Percentiles rank a stretch among this genome's conserved stretches.
phyloP scores from a whole-genome alignment of 2,888 invertebrate genomes.

The Villa cingulata region DNA sequence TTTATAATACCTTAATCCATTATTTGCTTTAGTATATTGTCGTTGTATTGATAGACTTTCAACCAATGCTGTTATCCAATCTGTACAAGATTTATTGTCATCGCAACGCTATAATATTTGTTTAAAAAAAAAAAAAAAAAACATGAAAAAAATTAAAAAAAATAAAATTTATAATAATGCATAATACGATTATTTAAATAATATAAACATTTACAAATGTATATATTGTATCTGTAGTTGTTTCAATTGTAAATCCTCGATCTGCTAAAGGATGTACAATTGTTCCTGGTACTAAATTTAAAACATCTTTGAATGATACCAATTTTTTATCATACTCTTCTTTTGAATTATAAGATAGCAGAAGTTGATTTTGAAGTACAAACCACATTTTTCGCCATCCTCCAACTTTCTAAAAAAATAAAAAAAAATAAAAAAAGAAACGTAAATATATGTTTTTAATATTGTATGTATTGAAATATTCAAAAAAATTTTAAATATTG shows the following conservation, averaged over 20 bases:
- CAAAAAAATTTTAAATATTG: neutral
- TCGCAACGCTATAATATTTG: constrained; percentile 22
- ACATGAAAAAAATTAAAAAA: neutral
- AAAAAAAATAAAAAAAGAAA: neutral
- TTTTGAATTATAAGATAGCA: constrained; percentile 24
- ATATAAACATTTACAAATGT: constrained; percentile 21
- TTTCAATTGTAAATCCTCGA: constrained; percentile 26
- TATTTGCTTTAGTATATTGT: constrained; percentile 7
- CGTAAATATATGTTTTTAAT: neutral
- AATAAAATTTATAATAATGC: neutral
- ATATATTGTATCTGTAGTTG: constrained; percentile 23
- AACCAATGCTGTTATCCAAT: constrained; percentile 25
- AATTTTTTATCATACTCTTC: constrained; percentile 27
- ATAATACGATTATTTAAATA: neutral
- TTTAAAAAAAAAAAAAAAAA: neutral
- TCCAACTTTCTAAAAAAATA: constrained; percentile 22
- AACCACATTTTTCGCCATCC: constrained; percentile 28
- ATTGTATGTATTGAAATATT: neutral
- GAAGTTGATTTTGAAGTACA: constrained; percentile 25
- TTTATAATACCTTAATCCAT: constrained; percentile 4
- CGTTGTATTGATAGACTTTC: constrained; percentile 19
- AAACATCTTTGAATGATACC: constrained; percentile 25
- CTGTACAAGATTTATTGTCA: constrained; percentile 24
- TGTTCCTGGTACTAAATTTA: constrained; percentile 27
- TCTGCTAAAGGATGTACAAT: constrained; percentile 23